Conservation (phyloP, 2,113 vertebrate species). For the Cardinalis cardinalis region DNA sequence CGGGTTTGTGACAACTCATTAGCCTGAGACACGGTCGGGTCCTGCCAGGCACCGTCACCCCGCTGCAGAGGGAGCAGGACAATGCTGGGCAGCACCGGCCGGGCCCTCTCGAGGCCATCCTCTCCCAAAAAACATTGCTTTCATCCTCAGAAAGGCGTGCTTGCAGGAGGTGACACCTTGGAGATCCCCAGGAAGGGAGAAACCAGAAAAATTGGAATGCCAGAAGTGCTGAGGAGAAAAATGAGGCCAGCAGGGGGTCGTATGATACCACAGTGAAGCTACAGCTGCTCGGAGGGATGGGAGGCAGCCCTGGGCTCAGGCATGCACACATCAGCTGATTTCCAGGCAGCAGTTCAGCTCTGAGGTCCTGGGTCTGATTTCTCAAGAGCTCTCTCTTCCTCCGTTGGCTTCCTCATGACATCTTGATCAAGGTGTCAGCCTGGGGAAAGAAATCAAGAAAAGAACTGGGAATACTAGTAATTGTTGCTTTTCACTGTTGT, state of each 20-base stretch:
- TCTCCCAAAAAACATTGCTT: neutral
- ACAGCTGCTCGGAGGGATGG: neutral
- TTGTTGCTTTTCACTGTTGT: neutral
- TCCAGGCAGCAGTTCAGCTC: neutral
- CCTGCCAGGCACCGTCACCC: neutral
- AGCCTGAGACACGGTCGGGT: slow-evolving; percentile 36
- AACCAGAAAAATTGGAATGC: neutral
- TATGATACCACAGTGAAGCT: slow-evolving; percentile 16
- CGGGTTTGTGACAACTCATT: slow-evolving; percentile 60
- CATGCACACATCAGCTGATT: accelerated
- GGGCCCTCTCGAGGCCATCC: neutral
- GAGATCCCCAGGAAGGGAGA: neutral
- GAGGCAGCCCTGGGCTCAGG: neutral
- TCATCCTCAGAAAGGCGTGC: neutral
- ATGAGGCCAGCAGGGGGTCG: slow-evolving; percentile 5
- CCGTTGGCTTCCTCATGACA: neutral
- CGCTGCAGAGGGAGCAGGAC: neutral
- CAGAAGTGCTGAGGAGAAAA: slow-evolving; percentile 20
- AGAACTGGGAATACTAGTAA: neutral
- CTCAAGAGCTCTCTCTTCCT: neutral
- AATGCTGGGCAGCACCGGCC: neutral
- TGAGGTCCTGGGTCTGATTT: neutral
- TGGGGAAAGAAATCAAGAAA: neutral
- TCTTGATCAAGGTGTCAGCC: neutral
- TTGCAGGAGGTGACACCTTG: neutral